Evolutionary conservation across 2,888 invertebrate species (phyloP).

Genomic region (Cheiracanthium punctorium): DNA sequence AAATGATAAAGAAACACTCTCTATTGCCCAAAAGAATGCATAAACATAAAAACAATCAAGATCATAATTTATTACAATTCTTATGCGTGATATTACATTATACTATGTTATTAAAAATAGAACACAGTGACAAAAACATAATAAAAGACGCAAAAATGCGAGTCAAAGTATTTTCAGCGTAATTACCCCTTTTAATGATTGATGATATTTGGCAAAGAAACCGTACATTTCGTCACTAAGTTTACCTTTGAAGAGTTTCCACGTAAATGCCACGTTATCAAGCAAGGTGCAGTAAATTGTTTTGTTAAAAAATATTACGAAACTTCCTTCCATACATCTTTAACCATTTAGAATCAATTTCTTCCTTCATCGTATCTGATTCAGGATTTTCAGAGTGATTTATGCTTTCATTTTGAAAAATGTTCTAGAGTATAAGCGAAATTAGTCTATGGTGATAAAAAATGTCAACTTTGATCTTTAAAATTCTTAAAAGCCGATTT

Average conservation of each 20-base stretch:
- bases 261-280: conserved; percentile 20
- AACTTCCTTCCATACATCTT: conserved; percentile 18
- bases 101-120: conserved; percentile 24
- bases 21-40: too few species aligned
- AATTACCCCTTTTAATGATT: conserved; percentile 45
- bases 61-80: too few species aligned
- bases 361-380: background rate
- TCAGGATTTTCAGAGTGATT: conserved; percentile 11
- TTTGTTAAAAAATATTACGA: conserved; percentile 9
- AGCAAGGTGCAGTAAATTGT: conserved; percentile 15
- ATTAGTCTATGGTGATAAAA: too few species aligned
- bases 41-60: too few species aligned
- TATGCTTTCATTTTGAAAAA: background rate
- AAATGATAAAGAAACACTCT: too few species aligned
- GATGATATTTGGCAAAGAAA: conserved; percentile 34
- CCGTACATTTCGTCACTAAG: conserved; percentile 27
- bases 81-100: background rate
- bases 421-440: background rate
- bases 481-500: too few species aligned
- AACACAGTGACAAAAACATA: background rate
- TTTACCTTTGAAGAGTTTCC: conserved; percentile 28
- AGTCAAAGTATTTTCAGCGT: conserved; percentile 26
- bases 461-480: too few species aligned
- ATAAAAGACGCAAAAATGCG: background rate
- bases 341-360: background rate